These are phyloP conservation scores for Enteromius anoplus DNA, from an alignment of 2,797 vertebrate genomes.

Conservation along the genomic window DNA sequence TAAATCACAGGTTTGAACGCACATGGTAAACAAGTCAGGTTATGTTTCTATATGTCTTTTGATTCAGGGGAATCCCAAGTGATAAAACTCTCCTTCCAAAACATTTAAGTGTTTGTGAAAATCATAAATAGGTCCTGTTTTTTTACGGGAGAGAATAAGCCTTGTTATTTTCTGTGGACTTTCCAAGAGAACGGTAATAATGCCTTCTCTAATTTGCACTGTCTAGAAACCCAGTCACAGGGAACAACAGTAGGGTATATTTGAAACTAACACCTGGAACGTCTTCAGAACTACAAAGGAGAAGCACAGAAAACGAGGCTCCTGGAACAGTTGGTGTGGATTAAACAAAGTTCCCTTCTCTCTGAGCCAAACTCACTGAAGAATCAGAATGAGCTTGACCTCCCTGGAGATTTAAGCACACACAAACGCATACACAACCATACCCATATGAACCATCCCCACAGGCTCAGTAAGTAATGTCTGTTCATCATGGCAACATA, in stretches of 20 bases:
- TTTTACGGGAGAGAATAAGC: slow-evolving; percentile 9
- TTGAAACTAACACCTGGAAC: slow-evolving; percentile 61
- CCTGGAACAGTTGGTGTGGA: slow-evolving; percentile 54
- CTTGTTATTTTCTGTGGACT: slow-evolving; percentile 18
- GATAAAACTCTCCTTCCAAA: background rate
- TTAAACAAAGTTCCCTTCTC: slow-evolving; percentile 52
- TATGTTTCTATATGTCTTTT: background rate
- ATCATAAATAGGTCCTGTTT: background rate
- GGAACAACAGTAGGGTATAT: slow-evolving; percentile 46
- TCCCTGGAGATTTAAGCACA: slow-evolving; percentile 26
- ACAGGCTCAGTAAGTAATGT: slow-evolving; percentile 40
- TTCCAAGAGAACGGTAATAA: slow-evolving; percentile 39
- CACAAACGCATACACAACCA: slow-evolving; percentile 8
- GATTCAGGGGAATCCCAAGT: slow-evolving; percentile 22
- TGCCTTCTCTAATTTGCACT: slow-evolving; percentile 48
- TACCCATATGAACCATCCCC: slow-evolving; percentile 37
- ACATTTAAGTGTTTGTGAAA: background rate
- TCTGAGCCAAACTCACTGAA: slow-evolving; percentile 23
- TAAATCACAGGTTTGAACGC: background rate
- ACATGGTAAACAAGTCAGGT: background rate
- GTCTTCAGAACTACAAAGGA: slow-evolving; percentile 57
- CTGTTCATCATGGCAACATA: slow-evolving; percentile 35
- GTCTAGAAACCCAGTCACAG: slow-evolving; percentile 31
- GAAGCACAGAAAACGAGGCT: slow-evolving; percentile 13
- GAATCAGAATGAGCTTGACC: slow-evolving; percentile 33